phyloP scores from a whole-genome alignment of 2,113 vertebrate species.

The Colaptes auratus region DNA sequence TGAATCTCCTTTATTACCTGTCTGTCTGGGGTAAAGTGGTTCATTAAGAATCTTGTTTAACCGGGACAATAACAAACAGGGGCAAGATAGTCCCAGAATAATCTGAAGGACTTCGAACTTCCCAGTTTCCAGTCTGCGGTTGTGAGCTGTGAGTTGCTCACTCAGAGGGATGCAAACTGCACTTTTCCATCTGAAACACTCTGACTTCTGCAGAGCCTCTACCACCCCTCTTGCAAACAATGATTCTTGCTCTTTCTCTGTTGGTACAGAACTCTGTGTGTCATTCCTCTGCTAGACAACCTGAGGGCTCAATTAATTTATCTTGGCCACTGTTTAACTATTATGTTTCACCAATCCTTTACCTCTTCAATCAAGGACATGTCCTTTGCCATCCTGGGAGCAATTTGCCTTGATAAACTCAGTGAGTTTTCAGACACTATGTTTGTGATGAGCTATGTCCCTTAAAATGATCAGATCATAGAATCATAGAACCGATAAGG shows the following conservation, averaged over 20 bases:
- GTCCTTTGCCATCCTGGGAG: not conserved
- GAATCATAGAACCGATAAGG: too few species aligned
- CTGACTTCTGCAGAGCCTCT: not conserved
- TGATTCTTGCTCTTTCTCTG: not conserved
- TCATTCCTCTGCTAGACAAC: not conserved
- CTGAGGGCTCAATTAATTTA: not conserved
- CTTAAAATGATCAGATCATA: not conserved
- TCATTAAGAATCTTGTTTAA: not conserved
- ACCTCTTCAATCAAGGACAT: not conserved
- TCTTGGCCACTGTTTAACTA: not conserved
- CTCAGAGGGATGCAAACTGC: fast-evolving
- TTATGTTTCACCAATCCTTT: not conserved
- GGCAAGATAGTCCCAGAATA: not conserved
- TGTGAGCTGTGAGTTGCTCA: not conserved
- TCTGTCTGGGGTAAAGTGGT: not conserved
- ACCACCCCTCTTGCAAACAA: not conserved
- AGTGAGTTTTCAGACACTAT: not conserved
- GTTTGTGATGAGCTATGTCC: not conserved
- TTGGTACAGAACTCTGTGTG: not conserved
- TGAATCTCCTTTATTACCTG: not conserved
- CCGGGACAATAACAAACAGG: not conserved
- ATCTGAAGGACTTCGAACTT: not conserved
- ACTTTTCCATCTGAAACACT: not conserved
- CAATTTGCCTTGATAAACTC: not conserved
- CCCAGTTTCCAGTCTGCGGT: not conserved